Evolutionary conservation across 2,113 vertebrate genomes (phyloP).

Genomic region (Eublepharis macularius): DNA sequence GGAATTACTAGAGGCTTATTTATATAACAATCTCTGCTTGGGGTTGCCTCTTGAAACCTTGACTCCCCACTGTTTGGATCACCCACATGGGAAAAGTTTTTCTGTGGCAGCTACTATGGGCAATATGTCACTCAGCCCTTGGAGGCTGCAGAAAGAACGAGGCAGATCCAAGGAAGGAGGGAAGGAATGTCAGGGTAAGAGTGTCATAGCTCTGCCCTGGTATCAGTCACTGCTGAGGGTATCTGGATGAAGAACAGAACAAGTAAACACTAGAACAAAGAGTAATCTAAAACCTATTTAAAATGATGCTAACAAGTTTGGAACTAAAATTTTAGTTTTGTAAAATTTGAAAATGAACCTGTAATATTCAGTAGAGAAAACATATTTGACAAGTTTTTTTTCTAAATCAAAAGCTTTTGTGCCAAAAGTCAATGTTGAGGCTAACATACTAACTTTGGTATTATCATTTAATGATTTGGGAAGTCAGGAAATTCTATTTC

Average conservation of each 20-base stretch:
- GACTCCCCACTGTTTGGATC: neutral
- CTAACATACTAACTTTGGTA: neutral
- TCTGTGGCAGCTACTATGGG: neutral
- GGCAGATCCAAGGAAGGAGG: neutral
- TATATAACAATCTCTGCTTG: neutral
- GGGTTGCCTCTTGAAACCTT: neutral
- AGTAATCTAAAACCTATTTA: neutral
- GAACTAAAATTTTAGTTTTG: neutral
- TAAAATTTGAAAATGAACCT: neutral
- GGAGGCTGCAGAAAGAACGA: neutral
- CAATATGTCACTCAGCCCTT: neutral
- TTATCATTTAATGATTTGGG: neutral
- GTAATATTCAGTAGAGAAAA: neutral
- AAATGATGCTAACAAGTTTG: neutral
- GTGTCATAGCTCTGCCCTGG: neutral
- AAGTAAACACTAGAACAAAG: neutral
- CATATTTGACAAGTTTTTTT: neutral
- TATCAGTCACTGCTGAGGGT: too few relatives aligned
- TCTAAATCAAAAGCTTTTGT: neutral
- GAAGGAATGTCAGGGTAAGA: neutral
- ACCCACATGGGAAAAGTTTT: neutral
- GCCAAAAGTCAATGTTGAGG: neutral
- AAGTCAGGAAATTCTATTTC: neutral
- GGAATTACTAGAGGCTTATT: neutral
- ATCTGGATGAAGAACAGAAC: neutral